A percentile compares a stretch with the other conserved stretches of the same genome.
Conservation (phyloP, 2,797 vertebrate genomes). For the Amphiprion clarkii region DNA sequence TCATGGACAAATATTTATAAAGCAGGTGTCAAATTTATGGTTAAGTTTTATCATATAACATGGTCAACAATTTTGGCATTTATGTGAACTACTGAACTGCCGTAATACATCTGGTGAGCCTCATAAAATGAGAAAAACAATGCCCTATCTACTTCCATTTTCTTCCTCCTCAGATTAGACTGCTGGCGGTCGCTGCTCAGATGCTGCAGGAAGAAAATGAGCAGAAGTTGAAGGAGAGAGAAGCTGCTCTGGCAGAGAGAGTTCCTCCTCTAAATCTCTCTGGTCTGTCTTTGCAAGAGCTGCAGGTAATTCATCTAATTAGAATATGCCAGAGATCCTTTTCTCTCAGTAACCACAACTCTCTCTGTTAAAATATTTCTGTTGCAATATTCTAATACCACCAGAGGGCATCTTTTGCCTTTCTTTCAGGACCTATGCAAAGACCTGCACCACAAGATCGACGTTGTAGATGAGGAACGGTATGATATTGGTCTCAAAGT, state of each 20-base stretch:
- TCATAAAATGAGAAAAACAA: not conserved
- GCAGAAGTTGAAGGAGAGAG: slow-evolving; percentile 68
- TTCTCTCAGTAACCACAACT: not conserved
- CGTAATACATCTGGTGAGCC: not conserved
- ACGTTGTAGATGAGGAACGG: slow-evolving; percentile 81
- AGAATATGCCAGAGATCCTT: not conserved
- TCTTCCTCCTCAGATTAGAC: slow-evolving; percentile 69
- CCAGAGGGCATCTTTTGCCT: slow-evolving; percentile 1
- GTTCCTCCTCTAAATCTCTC: slow-evolving; percentile 73
- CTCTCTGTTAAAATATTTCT: not conserved
- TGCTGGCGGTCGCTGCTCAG: slow-evolving; percentile 73
- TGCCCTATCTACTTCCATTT: not conserved
- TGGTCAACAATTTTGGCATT: not conserved
- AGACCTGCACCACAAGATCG: slow-evolving; percentile 81
- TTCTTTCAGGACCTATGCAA: slow-evolving; percentile 77
- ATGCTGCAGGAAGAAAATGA: slow-evolving; percentile 75
- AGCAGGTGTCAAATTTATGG: not conserved
- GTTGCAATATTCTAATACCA: not conserved
- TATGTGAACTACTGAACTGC: no score
- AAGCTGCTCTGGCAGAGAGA: slow-evolving; percentile 65
- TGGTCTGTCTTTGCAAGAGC: slow-evolving; percentile 73
- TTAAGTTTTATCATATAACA: not conserved
- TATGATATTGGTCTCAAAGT: slow-evolving; percentile 81
- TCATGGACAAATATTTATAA: not conserved
- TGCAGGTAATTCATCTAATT: slow-evolving; percentile 57